Evolutionary conservation across 1,140 invertebrate species (phyloP).

Genomic region (Hyposmocoma kahamanoa): DNA sequence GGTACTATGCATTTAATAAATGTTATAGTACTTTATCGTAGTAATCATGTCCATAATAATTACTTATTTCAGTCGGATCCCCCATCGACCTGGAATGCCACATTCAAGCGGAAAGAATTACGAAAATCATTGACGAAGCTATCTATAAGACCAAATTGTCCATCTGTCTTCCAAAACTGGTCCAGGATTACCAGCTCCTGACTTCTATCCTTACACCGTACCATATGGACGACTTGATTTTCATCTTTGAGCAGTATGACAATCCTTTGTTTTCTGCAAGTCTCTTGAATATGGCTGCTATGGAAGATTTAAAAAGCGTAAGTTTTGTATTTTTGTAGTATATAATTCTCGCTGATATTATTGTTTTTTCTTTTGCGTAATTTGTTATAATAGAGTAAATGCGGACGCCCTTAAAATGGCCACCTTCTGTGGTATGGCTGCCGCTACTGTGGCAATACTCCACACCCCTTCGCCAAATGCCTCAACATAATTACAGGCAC

Average conservation of each 20-base stretch:
- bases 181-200: conserved; percentile 49
- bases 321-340: conserved; percentile 18
- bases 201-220: conserved; percentile 32
- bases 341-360: no score
- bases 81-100: conserved; percentile 66
- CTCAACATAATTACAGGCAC: no score
- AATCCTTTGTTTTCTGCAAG: conserved; percentile 54
- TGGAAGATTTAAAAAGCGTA: conserved; percentile 57
- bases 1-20: conserved; percentile 4
- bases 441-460: no score
- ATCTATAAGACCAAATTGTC: conserved; percentile 60
- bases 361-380: no score
- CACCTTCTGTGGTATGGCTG: no score
- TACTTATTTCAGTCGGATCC: conserved; percentile 39
- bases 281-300: conserved; percentile 47
- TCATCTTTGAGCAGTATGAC: conserved; percentile 64
- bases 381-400: no score
- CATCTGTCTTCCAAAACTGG: conserved; percentile 48
- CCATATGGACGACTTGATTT: conserved; percentile 57
- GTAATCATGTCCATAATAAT: background rate
- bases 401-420: no score
- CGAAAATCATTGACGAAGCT: conserved; percentile 58
- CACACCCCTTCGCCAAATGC: no score
- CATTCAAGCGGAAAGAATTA: conserved; percentile 66
- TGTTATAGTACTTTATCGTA: background rate